Evolutionary conservation across 2,888 invertebrate species (phyloP).

Genomic region (Eudasyphora cyanicolor): DNA sequence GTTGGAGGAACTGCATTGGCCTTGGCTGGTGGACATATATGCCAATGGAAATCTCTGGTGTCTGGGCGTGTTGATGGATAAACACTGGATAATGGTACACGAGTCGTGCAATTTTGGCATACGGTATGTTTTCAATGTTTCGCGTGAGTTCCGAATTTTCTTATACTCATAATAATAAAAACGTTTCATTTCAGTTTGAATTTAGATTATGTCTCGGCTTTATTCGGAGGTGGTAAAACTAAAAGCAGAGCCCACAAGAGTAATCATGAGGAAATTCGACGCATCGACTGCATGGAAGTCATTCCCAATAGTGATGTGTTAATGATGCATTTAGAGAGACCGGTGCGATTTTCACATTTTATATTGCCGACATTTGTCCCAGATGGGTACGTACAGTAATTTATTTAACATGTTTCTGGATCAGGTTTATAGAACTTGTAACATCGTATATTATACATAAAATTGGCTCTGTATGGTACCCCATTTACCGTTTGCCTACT

Average conservation of each 20-base stretch:
- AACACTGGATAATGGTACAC: constrained; percentile 85
- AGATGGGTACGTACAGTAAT: constrained; percentile 80
- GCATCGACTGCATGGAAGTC: constrained; percentile 82
- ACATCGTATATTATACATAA: too few relatives aligned
- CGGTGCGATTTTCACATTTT: constrained; percentile 83
- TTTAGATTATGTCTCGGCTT: constrained; percentile 83
- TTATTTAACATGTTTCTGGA: too few relatives aligned
- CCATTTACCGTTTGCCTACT: too few relatives aligned
- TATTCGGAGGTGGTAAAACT: constrained; percentile 86
- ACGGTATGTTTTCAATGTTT: constrained; percentile 68
- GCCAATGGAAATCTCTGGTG: constrained; percentile 86
- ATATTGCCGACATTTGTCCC: constrained; percentile 85
- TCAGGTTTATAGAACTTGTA: too few relatives aligned
- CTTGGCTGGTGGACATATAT: constrained; percentile 88
- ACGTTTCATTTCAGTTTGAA: constrained; percentile 80
- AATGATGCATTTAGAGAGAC: constrained; percentile 84
- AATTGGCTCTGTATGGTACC: too few relatives aligned
- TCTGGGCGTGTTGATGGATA: constrained; percentile 85
- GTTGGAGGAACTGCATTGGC: constrained; percentile 81
- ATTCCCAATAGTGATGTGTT: constrained; percentile 83
- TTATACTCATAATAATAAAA: neutral
- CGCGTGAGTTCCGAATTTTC: neutral
- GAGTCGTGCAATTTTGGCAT: constrained; percentile 80
- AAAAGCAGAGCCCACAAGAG: constrained; percentile 82
- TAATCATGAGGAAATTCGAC: constrained; percentile 86